Percentiles rank a stretch among this genome's conserved stretches.
Evolutionary conservation across 1,140 invertebrate genomes (phyloP).

Genomic region (Onthophagus taurus): DNA sequence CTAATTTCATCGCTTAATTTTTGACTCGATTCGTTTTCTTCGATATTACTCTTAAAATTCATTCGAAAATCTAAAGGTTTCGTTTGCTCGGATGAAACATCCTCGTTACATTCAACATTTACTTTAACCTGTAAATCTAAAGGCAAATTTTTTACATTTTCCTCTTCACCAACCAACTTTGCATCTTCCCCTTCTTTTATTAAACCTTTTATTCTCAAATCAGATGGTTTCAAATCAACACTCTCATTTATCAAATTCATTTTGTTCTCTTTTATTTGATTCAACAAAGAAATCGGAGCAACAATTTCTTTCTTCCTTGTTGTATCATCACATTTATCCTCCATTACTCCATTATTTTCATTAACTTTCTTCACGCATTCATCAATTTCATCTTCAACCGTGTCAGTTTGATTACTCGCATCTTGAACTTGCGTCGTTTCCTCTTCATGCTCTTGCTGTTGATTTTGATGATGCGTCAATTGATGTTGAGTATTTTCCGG

Average conservation of each 20-base stretch:
- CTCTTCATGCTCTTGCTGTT: constrained; percentile 25
- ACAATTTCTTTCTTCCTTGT: neutral
- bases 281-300: neutral
- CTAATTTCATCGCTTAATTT: constrained; percentile 14
- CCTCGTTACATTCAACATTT: neutral
- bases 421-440: constrained; percentile 53
- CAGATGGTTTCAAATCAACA: too few species aligned
- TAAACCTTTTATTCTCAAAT: too few species aligned
- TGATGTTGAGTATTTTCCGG: constrained; percentile 42
- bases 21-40: constrained; percentile 32
- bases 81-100: constrained; percentile 12
- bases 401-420: constrained; percentile 71
- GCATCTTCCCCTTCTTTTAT: too few species aligned
- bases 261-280: neutral
- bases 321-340: neutral
- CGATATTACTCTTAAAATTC: constrained; percentile 25
- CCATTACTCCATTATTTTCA: constrained; percentile 17
- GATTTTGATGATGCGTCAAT: too few species aligned
- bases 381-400: constrained; percentile 44
- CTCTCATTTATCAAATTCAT: too few species aligned
- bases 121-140: neutral
- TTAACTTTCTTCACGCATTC: constrained; percentile 14
- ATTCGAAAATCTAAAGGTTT: constrained; percentile 1
- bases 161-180: too few species aligned
- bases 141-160: neutral